Base-by-base conservation (phyloP, 2,797 vertebrate species). In the Malurus leucopterus region DNA sequence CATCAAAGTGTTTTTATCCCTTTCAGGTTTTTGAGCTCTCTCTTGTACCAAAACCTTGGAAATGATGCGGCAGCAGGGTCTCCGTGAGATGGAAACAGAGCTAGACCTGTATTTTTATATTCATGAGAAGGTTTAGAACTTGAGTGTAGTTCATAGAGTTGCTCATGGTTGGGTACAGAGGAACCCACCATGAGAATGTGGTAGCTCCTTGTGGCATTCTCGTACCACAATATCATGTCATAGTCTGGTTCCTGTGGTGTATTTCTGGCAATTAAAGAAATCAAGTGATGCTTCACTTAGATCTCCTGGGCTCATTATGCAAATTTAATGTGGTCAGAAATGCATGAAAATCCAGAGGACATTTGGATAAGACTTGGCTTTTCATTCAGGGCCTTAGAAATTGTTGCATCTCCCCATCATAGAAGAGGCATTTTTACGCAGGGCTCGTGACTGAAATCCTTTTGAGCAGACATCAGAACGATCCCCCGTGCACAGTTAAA, bases 271-370 rank as follows among this genome's bases (percentile, higher is more conserved):
- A 15, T 84, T 65, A 30, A 1, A 73, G 46, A 70, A 82, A 59
- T 38, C 3, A 4, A 43, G 7, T 2, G 30, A 14, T 55, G 40
- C 26, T 58, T 86, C 61, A 36, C 26, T 86, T 84, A 21, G 23
- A 19, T 71, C 89, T 90, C 14, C n/a, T 87, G 55, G 67, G 51
- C 55, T 87, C 47, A 62, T 74, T 74, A 40, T 69, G 40, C 32
- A 65, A 85, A 69, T 77, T n/a, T 34, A n/a, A n/a, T 40, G 9
- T 71, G 27, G 44, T 70, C 80, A 84, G 32, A 68, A 85, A 44
- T 32, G 24, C 38, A 43, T 65, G 68, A 88, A 58, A 76, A 73
- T 84, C 54, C 40, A 64, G 71, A 76, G 54, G 53, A 73, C 30
- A 5, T 86, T 92, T 70, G n/a, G 49, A 50, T 64, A 73, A 68